Conservation (phyloP, 2,797 vertebrate genomes). For the Ibycter americanus region DNA sequence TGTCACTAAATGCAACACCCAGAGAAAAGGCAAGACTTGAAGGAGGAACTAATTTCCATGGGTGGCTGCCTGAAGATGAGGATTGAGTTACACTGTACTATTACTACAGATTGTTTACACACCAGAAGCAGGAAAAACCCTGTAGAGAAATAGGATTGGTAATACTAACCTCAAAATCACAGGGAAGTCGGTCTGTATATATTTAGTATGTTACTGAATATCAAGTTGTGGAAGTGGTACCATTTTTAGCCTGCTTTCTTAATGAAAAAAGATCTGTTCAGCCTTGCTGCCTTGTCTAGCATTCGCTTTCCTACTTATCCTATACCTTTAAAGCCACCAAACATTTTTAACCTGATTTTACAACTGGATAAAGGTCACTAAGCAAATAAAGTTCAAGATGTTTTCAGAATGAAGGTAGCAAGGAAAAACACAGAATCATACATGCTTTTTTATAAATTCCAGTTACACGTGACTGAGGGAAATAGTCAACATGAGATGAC, state of each 20-base stretch:
- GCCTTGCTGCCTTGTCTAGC: background rate
- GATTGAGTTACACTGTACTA: background rate
- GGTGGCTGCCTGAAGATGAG: background rate
- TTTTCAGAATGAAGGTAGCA: background rate
- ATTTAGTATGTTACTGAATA: background rate
- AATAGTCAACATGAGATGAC: background rate
- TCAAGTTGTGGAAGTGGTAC: rapidly evolving
- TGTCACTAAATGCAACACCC: background rate
- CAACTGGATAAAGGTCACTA: background rate
- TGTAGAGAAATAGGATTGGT: background rate
- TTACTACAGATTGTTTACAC: background rate
- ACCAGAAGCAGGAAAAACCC: background rate
- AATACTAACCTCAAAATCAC: background rate
- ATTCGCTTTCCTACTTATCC: background rate
- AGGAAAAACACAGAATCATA: background rate
- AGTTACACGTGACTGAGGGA: background rate
- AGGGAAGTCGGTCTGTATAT: background rate
- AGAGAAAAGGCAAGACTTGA: background rate
- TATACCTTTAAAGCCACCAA: background rate
- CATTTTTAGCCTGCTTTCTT: background rate
- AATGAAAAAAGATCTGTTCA: background rate
- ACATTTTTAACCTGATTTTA: background rate
- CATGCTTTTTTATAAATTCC: background rate
- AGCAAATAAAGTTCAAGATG: background rate
- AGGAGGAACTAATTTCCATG: background rate